Conservation (phyloP, 2,797 vertebrate species). For the Rhinoraja longicauda region DNA sequence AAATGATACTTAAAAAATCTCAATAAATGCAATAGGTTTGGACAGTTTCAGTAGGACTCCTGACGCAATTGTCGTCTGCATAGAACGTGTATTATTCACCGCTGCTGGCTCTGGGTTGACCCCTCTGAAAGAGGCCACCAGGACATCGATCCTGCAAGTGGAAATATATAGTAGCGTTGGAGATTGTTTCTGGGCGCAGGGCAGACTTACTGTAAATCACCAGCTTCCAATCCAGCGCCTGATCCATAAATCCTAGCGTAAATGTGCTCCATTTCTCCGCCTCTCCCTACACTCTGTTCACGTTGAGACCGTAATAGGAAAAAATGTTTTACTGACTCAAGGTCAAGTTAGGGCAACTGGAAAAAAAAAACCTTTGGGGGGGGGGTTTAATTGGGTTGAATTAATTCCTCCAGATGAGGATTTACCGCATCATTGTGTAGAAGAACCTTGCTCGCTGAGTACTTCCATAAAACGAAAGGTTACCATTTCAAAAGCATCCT, state of each 20-base stretch:
- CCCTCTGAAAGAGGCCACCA: background rate
- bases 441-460: background rate
- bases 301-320: conserved; percentile 14
- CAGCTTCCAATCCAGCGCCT: background rate
- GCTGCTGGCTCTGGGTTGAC: background rate
- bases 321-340: conserved; percentile 2
- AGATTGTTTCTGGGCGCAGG: background rate
- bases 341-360: background rate
- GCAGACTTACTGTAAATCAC: conserved; percentile 14
- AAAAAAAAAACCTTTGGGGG: background rate
- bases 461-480: background rate
- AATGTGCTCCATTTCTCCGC: background rate
- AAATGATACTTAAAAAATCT: background rate
- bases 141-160: conserved; percentile 4
- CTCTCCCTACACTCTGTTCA: background rate
- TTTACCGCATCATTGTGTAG: background rate
- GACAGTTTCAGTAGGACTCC: background rate
- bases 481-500: background rate
- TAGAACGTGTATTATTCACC: background rate
- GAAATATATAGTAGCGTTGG: background rate
- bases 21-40: background rate
- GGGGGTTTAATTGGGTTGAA: conserved; percentile 24
- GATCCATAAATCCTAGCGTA: background rate
- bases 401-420: background rate
- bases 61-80: background rate